Base-by-base conservation (phyloP, 37 sponge, comb jelly and placozoan species). In the Aphrocallistes beatrix region DNA sequence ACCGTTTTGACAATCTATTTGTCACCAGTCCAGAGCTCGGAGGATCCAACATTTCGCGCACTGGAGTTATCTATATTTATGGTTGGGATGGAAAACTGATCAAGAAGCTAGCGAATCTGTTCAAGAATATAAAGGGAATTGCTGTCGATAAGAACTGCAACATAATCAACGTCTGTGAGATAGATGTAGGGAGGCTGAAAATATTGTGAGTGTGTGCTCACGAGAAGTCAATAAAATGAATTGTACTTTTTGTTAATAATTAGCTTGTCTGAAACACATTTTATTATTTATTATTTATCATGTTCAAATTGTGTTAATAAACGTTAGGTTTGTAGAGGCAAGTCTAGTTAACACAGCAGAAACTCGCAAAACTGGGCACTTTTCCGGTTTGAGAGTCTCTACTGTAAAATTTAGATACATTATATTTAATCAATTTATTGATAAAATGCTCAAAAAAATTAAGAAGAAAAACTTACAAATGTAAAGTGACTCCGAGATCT, bases 401-500 rank as follows among this genome's bases (percentile, higher is more conserved):
- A 81, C 36, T n/a, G 23, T n/a, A 25, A n/a, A 21, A n/a, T 30
- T n/a, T n/a, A n/a, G 19, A 81, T 81, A 30, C 36, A 81, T n/a
- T 25, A 17, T n/a, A n/a, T n/a, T n/a, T n/a, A n/a, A n/a, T n/a
- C n/a, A n/a, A n/a, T n/a, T n/a, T n/a, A n/a, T n/a, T n/a, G n/a
- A n/a, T n/a, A n/a, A n/a, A n/a, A n/a, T n/a, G n/a, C n/a, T n/a
- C n/a, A n/a, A n/a, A n/a, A n/a, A n/a, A n/a, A n/a, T 19, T n/a
- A 69, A 30, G 6, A 85, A 37, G 39, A 25, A 85, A 0, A 0
- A 38, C 92, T 85, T 48, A 93, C 91, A 98, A 84, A 69, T 98
- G 94, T 10, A 98, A 87, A 8, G 99, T 98, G 82, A 98, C 96
- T 37, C 96, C 99, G 1, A 88, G 86, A 30, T 87, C 86, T 39